These are phyloP conservation scores for Adelosebastes latens DNA, from an alignment of 2,797 vertebrate species.

Conservation along the genomic window DNA sequence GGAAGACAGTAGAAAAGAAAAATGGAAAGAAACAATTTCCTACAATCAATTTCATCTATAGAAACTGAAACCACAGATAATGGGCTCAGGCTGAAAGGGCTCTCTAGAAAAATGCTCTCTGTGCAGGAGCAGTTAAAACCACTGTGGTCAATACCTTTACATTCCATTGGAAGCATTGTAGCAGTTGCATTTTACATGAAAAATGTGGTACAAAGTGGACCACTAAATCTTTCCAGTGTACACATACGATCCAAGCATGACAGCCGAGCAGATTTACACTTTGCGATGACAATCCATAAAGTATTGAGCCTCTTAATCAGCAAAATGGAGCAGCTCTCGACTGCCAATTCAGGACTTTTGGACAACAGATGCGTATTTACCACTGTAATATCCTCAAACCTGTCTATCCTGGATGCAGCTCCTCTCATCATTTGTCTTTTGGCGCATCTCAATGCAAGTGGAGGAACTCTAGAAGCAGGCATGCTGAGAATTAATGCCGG, in stretches of 20 bases:
- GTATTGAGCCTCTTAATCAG: slow-evolving; percentile 78
- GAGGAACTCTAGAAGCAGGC: neutral
- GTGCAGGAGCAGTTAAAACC: slow-evolving; percentile 28
- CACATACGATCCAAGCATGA: slow-evolving; percentile 61
- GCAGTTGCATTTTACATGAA: slow-evolving; percentile 64
- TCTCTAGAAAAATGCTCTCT: slow-evolving; percentile 9
- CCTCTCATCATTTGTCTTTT: slow-evolving; percentile 57
- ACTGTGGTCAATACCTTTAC: slow-evolving; percentile 37
- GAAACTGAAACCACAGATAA: slow-evolving; percentile 31
- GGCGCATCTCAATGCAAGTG: slow-evolving; percentile 12
- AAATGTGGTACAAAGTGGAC: slow-evolving; percentile 68
- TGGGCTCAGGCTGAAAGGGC: slow-evolving; percentile 15
- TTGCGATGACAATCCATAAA: slow-evolving; percentile 72
- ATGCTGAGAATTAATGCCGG: slow-evolving; percentile 21
- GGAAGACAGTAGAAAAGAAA: neutral
- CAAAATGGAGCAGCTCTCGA: slow-evolving; percentile 61
- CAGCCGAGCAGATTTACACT: slow-evolving; percentile 71
- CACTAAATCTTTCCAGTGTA: slow-evolving; percentile 74
- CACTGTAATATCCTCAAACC: slow-evolving; percentile 63
- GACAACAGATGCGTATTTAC: slow-evolving; percentile 69
- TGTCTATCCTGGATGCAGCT: slow-evolving; percentile 46
- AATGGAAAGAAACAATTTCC: neutral
- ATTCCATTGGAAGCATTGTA: slow-evolving; percentile 49
- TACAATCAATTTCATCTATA: slow-evolving; percentile 24
- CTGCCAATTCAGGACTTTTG: slow-evolving; percentile 69